Conservation (phyloP, 2,113 vertebrate genomes). For the Blennius ocellaris region DNA sequence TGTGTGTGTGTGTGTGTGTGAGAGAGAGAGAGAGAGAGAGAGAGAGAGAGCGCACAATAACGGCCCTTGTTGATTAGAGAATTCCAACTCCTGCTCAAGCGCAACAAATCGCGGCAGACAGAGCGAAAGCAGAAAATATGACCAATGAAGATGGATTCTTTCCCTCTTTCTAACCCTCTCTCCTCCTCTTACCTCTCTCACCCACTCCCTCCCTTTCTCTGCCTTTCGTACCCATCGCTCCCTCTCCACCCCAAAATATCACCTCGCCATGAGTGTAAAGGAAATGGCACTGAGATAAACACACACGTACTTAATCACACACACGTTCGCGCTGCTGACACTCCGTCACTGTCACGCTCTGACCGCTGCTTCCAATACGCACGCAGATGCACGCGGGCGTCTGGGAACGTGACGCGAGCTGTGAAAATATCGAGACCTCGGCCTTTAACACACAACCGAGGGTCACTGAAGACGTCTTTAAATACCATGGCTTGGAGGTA, state of each 20-base stretch:
- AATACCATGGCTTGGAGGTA: too few relatives aligned
- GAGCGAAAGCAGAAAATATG: conserved; percentile 15
- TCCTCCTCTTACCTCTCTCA: neutral
- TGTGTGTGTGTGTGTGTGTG: neutral
- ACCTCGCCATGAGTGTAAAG: neutral
- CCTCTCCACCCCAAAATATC: neutral
- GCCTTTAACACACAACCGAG: too few relatives aligned
- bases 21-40: too few relatives aligned
- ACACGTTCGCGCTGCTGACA: conserved; percentile 28
- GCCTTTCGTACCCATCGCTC: too few relatives aligned
- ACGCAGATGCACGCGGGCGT: neutral
- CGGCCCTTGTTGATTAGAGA: conserved; percentile 13
- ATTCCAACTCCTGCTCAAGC: conserved; percentile 18
- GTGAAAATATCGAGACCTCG: too few relatives aligned
- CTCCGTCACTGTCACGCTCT: conserved; percentile 31
- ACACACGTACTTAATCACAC: conserved; percentile 32
- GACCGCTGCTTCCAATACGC: conserved; percentile 33
- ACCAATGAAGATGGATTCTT: conserved; percentile 13
- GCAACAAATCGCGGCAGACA: conserved; percentile 35
- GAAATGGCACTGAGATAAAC: neutral
- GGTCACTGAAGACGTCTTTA: too few relatives aligned
- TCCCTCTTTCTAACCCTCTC: neutral
- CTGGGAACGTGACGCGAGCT: neutral
- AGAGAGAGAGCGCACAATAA: neutral
- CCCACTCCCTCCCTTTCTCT: too few relatives aligned